phyloP scores from a whole-genome alignment of 2,888 invertebrate genomes.

The Pandemis cinnamomeana region DNA sequence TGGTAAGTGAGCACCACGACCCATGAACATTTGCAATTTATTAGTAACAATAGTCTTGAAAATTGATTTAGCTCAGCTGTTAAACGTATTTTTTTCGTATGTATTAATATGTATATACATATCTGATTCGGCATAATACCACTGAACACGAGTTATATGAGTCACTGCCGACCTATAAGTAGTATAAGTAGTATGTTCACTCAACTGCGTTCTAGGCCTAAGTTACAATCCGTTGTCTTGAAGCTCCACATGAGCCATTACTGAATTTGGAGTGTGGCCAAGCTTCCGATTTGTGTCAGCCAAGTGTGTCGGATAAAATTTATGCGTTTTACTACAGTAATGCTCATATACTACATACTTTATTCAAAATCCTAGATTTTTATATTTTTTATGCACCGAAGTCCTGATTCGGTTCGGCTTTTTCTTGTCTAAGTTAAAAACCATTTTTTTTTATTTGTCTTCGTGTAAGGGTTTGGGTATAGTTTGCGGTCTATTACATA shows the following conservation, averaged over 20 bases:
- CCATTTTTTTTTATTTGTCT: too few species aligned
- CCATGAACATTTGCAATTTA: too few species aligned
- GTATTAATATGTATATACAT: not conserved
- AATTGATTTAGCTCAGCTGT: too few species aligned
- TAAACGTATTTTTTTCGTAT: not conserved
- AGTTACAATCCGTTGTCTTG: conserved; percentile 44
- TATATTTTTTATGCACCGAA: not conserved
- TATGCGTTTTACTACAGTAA: conserved; percentile 41
- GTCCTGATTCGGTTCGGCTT: not conserved
- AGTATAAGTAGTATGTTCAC: conserved; percentile 16
- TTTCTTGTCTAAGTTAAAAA: not conserved
- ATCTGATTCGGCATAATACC: not conserved
- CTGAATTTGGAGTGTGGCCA: conserved; percentile 41
- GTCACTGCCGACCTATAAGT: not conserved
- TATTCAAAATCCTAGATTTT: conserved; percentile 8
- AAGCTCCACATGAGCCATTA: conserved; percentile 41
- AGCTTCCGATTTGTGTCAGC: conserved; percentile 42
- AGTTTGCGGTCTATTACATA: too few species aligned
- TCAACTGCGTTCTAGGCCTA: conserved; percentile 27
- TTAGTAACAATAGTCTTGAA: too few species aligned
- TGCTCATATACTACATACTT: conserved; percentile 13
- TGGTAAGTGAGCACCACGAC: too few species aligned
- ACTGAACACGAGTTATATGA: not conserved
- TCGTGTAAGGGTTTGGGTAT: too few species aligned
- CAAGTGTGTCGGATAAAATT: conserved; percentile 42